A percentile compares a stretch with the other conserved stretches of the same genome.
Evolutionary conservation across 2,797 vertebrate species (phyloP).

Genomic region (Chrosomus eos): DNA sequence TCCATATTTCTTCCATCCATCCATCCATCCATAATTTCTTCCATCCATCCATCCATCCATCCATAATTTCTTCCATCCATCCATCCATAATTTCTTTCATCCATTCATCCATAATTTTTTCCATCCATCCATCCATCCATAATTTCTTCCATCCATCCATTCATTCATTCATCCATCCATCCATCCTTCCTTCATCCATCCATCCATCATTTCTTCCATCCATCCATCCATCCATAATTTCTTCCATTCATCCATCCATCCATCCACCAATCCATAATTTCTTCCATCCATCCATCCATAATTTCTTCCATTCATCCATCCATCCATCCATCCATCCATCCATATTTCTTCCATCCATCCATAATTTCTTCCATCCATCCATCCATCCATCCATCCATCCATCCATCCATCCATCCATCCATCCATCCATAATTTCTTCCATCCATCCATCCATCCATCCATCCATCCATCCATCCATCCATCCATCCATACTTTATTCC

Average conservation of each 20-base stretch:
- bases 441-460: background rate
- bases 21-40: background rate
- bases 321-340: background rate
- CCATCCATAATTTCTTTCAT: background rate
- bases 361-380: background rate
- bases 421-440: background rate
- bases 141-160: background rate
- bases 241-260: background rate
- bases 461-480: background rate
- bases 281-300: too few relatives aligned
- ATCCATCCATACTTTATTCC: rapidly evolving
- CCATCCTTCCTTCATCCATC: background rate
- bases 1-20: background rate
- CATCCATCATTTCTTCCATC: background rate
- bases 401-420: background rate
- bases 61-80: background rate
- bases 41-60: background rate
- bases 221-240: too few relatives aligned
- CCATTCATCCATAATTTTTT: background rate
- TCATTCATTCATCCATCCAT: background rate
- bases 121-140: background rate
- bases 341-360: background rate
- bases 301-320: background rate
- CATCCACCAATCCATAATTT: too few relatives aligned
- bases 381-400: background rate